These are phyloP conservation scores for Caranx melampygus DNA, from an alignment of 2,113 vertebrate genomes.

Conservation along the genomic window DNA sequence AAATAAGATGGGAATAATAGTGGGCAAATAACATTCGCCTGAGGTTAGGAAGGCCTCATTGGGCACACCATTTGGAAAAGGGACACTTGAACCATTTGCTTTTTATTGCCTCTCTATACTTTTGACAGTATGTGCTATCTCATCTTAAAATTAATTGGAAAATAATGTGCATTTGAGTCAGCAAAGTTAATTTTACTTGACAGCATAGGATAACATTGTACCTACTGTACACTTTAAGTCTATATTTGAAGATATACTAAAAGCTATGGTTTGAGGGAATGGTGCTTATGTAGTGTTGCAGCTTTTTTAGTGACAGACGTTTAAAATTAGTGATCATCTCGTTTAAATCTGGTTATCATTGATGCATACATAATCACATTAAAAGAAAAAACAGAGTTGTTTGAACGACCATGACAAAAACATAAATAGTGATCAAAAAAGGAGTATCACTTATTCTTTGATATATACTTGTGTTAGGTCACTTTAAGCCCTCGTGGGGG, in stretches of 20 bases:
- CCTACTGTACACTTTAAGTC: not conserved
- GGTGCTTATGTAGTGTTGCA: not conserved
- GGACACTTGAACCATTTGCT: conserved; percentile 61
- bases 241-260: conserved; percentile 5
- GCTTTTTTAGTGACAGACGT: not conserved
- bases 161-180: conserved; percentile 61
- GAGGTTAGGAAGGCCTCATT: conserved; percentile 79
- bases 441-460: not conserved
- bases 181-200: conserved; percentile 34
- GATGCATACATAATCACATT: too few species aligned
- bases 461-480: conserved; percentile 4
- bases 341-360: too few species aligned
- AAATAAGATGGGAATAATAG: conserved; percentile 79
- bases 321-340: not conserved
- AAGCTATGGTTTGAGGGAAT: not conserved
- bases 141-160: conserved; percentile 70
- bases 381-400: too few species aligned
- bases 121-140: conserved; percentile 53
- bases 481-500: not conserved
- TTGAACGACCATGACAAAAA: too few species aligned
- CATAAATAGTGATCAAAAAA: too few species aligned
- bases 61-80: conserved; percentile 74
- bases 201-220: not conserved
- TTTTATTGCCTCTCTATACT: conserved; percentile 58
- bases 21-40: conserved; percentile 75